Evolutionary conservation across 2,113 vertebrate species (phyloP).

Genomic region (Pitta sordida): DNA sequence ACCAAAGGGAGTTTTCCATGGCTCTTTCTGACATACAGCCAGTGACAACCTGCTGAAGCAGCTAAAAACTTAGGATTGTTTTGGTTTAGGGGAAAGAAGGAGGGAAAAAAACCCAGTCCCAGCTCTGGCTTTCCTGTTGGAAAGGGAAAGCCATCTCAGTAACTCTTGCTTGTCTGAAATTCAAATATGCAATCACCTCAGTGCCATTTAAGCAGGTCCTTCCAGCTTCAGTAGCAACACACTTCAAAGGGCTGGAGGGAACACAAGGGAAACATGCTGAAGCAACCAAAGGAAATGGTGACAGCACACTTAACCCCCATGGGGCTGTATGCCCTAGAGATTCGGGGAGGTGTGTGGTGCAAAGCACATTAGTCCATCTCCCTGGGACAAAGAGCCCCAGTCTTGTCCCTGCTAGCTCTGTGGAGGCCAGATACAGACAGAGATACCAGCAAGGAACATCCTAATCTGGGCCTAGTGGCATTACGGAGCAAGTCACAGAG

Average conservation of each 20-base stretch:
- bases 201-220: background rate
- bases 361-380: background rate
- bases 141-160: background rate
- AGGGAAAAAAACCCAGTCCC: background rate
- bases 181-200: background rate
- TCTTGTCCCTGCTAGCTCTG: background rate
- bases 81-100: background rate
- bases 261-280: accelerated
- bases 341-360: accelerated
- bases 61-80: background rate
- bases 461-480: accelerated
- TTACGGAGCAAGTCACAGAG: background rate
- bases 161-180: background rate
- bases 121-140: background rate
- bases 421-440: background rate
- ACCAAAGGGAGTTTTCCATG: background rate
- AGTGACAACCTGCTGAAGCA: background rate
- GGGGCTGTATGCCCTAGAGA: background rate
- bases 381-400: background rate
- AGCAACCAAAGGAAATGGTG: background rate
- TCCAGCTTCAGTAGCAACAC: background rate
- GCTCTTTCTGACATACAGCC: background rate
- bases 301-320: background rate
- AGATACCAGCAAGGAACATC: background rate
- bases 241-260: background rate